phyloP scores from a whole-genome alignment of 2,113 vertebrate species.

The Nothocercus julius region DNA sequence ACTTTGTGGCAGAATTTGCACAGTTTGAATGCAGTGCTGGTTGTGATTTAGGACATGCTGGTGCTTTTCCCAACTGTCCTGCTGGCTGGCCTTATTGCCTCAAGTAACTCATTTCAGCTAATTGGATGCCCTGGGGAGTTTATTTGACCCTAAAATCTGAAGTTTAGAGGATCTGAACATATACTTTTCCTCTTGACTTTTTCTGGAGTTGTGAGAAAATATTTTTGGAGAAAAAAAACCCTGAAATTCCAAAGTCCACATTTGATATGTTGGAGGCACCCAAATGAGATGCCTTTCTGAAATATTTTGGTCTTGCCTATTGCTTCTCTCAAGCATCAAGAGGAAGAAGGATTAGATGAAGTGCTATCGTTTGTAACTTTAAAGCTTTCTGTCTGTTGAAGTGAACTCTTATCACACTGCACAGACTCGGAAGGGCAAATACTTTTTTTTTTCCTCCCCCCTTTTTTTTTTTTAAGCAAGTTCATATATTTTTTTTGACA shows the following conservation, averaged over 20 bases:
- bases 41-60: slow-evolving; percentile 45
- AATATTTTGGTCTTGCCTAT: background rate
- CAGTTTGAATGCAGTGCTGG: slow-evolving; percentile 29
- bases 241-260: background rate
- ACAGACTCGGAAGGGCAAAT: background rate
- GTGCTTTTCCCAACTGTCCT: slow-evolving; percentile 51
- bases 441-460: accelerated
- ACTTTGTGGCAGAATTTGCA: slow-evolving; percentile 42
- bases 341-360: background rate
- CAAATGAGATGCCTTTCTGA: background rate
- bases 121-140: slow-evolving; percentile 49
- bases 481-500: background rate
- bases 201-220: background rate
- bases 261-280: background rate
- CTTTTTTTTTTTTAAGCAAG: background rate
- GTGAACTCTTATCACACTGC: background rate
- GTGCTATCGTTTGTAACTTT: background rate
- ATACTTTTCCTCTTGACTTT: background rate
- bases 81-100: slow-evolving; percentile 43
- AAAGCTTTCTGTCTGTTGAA: background rate
- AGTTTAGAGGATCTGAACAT: background rate
- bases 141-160: slow-evolving; percentile 42
- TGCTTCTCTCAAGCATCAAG: background rate
- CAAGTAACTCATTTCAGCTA: slow-evolving; percentile 40
- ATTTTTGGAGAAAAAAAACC: background rate